These are phyloP conservation scores for Eubasilissa regina DNA, from an alignment of 1,140 invertebrate genomes.

Conservation along the genomic window DNA sequence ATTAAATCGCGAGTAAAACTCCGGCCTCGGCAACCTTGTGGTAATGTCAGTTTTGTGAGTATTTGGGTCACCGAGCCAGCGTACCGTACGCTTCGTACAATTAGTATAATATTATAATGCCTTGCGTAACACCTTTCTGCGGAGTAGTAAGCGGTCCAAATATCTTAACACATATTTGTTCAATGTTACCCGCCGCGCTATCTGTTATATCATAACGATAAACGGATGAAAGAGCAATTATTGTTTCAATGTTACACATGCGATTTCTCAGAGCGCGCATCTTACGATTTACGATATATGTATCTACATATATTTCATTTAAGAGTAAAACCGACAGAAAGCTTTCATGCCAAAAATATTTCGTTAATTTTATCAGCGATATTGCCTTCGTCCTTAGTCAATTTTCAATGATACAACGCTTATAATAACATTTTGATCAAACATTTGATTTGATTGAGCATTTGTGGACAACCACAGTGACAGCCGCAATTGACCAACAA, in stretches of 20 bases:
- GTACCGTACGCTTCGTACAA: neutral
- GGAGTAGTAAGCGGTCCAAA: neutral
- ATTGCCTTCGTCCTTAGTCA: no score
- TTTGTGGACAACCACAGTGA: no score
- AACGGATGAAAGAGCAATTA: neutral
- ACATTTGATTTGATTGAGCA: no score
- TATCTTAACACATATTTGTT: neutral
- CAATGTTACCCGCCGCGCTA: slow-evolving; percentile 17
- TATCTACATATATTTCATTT: no score
- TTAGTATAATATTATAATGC: slow-evolving; percentile 9
- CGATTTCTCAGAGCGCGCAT: no score
- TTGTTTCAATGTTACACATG: slow-evolving; percentile 26
- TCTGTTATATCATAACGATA: slow-evolving; percentile 26
- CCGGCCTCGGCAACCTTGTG: slow-evolving; percentile 17
- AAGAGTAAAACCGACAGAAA: no score
- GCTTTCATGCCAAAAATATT: no score
- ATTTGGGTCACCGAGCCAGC: slow-evolving; percentile 30
- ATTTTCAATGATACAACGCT: no score
- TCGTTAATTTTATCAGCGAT: no score
- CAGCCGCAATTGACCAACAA: no score
- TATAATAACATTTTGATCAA: no score
- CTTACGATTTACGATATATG: no score
- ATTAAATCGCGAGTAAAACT: neutral
- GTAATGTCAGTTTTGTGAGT: slow-evolving; percentile 34
- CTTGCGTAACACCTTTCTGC: slow-evolving; percentile 34